Evolutionary conservation across 1,140 invertebrate species (phyloP).

Genomic region (Drosophila asahinai): DNA sequence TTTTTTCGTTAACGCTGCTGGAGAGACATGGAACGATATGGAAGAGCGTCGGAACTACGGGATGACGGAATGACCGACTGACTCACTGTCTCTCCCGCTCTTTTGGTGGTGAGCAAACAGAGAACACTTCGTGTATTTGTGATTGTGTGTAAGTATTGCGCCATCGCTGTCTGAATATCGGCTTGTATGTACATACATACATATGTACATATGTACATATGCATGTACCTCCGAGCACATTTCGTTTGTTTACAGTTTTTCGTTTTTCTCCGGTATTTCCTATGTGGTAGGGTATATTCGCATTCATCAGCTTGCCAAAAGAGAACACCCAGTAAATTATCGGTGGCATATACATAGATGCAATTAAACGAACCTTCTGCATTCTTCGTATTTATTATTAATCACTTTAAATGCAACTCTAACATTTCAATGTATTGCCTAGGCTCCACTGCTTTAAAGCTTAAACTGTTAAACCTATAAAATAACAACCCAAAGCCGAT

Average conservation of each 20-base stretch:
- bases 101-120: constrained; percentile 17
- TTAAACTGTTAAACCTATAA: too few species aligned
- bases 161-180: constrained; percentile 17
- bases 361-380: too few species aligned
- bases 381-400: too few species aligned
- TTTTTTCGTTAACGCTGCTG: not conserved
- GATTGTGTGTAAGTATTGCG: constrained; percentile 25
- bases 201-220: not conserved
- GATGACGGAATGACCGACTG: constrained; percentile 19
- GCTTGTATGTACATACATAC: not conserved
- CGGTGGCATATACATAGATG: too few species aligned
- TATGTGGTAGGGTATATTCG: constrained; percentile 1
- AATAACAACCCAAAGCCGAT: too few species aligned
- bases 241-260: constrained; percentile 46
- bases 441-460: too few species aligned
- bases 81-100: constrained; percentile 30
- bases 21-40: constrained; percentile 18
- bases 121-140: constrained; percentile 4
- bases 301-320: not conserved
- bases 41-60: not conserved
- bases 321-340: too few species aligned
- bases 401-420: too few species aligned
- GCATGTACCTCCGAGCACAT: constrained; percentile 5
- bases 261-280: constrained; percentile 12
- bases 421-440: too few species aligned